phyloP scores from a whole-genome alignment of 1,140 invertebrate species.

The Drosophila sp. region DNA sequence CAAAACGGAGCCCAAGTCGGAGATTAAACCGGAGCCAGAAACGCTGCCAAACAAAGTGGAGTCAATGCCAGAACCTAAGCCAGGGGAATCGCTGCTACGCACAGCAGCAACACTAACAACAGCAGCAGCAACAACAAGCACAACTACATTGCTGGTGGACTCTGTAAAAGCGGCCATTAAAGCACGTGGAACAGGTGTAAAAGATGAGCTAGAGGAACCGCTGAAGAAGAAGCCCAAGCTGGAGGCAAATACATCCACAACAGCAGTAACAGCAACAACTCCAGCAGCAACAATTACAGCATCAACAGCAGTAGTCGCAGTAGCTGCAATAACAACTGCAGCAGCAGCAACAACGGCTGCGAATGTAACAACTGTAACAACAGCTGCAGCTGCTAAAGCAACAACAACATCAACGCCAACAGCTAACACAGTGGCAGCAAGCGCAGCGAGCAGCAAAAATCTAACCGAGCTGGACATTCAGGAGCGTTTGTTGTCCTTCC shows the following conservation, averaged over 20 bases:
- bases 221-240: conserved; percentile 64
- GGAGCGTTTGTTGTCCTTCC: conserved; percentile 87
- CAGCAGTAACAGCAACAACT: neutral
- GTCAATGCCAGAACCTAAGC: conserved; percentile 57
- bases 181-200: conserved; percentile 22
- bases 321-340: no score
- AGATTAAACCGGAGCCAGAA: conserved; percentile 21
- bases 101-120: conserved; percentile 24
- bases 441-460: conserved; percentile 55
- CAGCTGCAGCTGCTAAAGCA: conserved; percentile 16
- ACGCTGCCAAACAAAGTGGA: conserved; percentile 26
- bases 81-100: conserved; percentile 66
- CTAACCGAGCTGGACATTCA: conserved; percentile 86
- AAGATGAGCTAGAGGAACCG: conserved; percentile 56
- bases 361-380: neutral
- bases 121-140: conserved; percentile 19
- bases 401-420: neutral
- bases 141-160: conserved; percentile 26
- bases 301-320: conserved; percentile 16
- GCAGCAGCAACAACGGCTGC: neutral
- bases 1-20: conserved; percentile 41
- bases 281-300: neutral
- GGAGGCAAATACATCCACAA: conserved; percentile 23
- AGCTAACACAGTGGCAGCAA: neutral
- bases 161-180: conserved; percentile 46